Base-by-base conservation (phyloP, 2,888 invertebrate species). In the Adelphocoris suturalis region DNA sequence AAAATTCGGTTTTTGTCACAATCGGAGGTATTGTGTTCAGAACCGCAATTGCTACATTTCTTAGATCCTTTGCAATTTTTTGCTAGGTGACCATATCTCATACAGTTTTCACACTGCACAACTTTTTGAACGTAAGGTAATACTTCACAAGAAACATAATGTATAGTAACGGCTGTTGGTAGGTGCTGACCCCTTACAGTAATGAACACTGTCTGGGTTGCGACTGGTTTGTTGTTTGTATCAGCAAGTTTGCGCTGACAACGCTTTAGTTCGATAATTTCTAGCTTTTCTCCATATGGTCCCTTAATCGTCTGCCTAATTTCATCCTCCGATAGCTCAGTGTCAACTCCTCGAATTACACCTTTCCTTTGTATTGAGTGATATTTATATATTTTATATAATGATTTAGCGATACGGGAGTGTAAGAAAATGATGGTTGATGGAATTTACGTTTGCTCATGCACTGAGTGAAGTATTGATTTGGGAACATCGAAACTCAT, bases 141-240 rank as follows among this genome's bases (percentile, higher is more conserved):
- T 46, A 81, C 81, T n/a, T 81, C 81, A 48, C 81, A 81, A 28
- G 19, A 81, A 13, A 81, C 81, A 46, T 81, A 48, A n/a, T 81
- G 81, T 27, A 57, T 57, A 4, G 16, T 57, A 13, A 57, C 57
- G 4, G 57, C 4, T 14, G 57, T 57, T 4, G 57, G 76, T 16
- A 76, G 76, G 13, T 37, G 12, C 27, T 76, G 76, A 5, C 76
- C 76, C 76, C 76, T 76, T 13, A 76, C 37, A 2, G 37, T 47
- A 19, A 57, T 47, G 47, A 48, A 81, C 46, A 81, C 46, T 19
- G 81, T 47, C 19, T 47, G 46, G 13, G 81, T 81, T 13, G 81
- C 47, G n/a, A 81, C 48, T 46, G 46, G 16, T n/a, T n/a, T n/a
- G 5, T 7, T 81, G n/a, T 81, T 81, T 9, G 27, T 46, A 12